phyloP scores from a whole-genome alignment of 2,113 vertebrate species.

The Ciconia maguari region DNA sequence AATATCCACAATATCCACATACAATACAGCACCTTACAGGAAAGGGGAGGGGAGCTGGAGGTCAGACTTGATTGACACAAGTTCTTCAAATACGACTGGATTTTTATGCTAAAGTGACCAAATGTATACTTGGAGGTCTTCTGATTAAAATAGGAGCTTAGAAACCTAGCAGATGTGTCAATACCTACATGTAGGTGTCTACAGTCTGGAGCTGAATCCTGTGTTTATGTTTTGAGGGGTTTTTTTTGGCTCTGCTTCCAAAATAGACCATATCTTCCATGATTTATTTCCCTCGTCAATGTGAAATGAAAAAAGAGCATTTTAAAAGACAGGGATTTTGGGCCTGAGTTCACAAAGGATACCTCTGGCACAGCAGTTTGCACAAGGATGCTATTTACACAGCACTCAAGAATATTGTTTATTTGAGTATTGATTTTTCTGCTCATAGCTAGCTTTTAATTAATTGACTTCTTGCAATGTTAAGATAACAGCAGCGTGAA shows the following conservation, averaged over 20 bases:
- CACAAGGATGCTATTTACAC: background rate
- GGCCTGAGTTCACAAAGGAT: background rate
- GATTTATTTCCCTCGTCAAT: background rate
- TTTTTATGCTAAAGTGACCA: background rate
- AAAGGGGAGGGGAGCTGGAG: background rate
- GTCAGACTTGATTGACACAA: background rate
- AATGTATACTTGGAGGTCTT: background rate
- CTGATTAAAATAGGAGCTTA: background rate
- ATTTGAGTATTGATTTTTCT: conserved; percentile 13
- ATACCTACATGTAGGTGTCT: background rate
- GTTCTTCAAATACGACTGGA: background rate
- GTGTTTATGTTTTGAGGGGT: accelerated
- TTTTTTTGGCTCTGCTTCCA: background rate
- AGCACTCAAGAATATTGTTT: background rate
- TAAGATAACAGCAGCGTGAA: background rate
- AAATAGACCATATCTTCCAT: background rate
- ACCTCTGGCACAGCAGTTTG: background rate
- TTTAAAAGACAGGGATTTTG: background rate
- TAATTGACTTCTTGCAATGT: background rate
- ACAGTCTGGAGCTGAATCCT: background rate
- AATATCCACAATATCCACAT: background rate
- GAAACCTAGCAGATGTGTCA: background rate
- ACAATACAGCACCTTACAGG: background rate
- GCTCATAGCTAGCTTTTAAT: background rate
- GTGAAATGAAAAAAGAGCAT: background rate